These are phyloP conservation scores for Orthonevra nobilis DNA, from an alignment of 2,888 invertebrate species.

Conservation along the genomic window DNA sequence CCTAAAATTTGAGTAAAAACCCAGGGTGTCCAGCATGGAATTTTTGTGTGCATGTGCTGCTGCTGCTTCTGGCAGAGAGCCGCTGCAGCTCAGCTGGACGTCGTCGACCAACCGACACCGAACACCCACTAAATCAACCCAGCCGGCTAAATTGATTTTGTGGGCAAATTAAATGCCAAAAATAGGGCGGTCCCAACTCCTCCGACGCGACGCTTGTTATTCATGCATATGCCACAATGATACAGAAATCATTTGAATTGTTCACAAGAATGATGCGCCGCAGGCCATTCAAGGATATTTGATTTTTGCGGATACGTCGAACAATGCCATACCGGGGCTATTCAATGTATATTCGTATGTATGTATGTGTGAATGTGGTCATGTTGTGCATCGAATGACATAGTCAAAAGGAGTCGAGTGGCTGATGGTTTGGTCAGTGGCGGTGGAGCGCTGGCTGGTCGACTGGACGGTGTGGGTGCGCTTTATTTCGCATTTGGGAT, in stretches of 20 bases:
- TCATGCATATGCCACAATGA: slow-evolving; percentile 65
- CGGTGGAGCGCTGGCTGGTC: too few species aligned
- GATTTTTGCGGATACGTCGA: slow-evolving; percentile 63
- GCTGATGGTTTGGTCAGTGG: background rate
- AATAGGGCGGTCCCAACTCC: too few species aligned
- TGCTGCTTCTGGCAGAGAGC: too few species aligned
- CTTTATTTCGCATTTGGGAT: slow-evolving; percentile 56
- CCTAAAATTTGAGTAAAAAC: slow-evolving; percentile 33
- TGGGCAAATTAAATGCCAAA: slow-evolving; percentile 67
- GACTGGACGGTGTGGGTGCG: slow-evolving; percentile 26
- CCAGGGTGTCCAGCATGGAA: slow-evolving; percentile 3
- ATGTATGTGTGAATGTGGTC: slow-evolving; percentile 2
- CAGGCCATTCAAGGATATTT: slow-evolving; percentile 64
- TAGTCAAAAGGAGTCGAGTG: slow-evolving; percentile 18
- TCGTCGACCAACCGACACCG: slow-evolving; percentile 7
- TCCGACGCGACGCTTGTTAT: slow-evolving; percentile 42
- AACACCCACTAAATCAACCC: slow-evolving; percentile 42
- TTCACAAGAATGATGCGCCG: slow-evolving; percentile 55
- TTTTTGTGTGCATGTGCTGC: slow-evolving; percentile 33
- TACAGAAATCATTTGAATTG: slow-evolving; percentile 68
- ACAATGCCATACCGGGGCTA: slow-evolving; percentile 36
- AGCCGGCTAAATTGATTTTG: slow-evolving; percentile 66
- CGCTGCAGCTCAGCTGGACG: slow-evolving; percentile 40
- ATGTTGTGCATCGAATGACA: slow-evolving; percentile 34
- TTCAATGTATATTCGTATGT: background rate